Evolutionary conservation across 2,888 invertebrate genomes (phyloP), one percentile per base, ranked within the genome.

Genomic region (Itoplectis maculator): DNA sequence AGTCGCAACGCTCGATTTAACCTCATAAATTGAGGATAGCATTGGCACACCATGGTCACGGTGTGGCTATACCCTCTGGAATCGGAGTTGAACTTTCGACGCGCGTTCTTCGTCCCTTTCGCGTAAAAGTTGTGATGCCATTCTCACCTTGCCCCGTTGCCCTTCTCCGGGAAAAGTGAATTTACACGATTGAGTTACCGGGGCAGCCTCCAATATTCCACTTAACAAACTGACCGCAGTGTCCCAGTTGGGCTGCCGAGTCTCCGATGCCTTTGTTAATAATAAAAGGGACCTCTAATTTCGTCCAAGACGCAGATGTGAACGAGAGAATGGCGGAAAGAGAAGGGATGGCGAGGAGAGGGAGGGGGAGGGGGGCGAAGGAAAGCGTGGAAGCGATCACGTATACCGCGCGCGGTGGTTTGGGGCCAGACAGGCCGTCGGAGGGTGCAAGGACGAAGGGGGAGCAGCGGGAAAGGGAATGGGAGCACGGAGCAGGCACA

Each of bases 391-490:
- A 40, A 61, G 61, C 61, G 61, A 61, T 61, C 73, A 72, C 76
- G 68, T 72, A 68, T 75, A 72, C 45, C 68, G 35, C 61, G 82
- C 61, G 20, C 66, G 72, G 76, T 76, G 86, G 86, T 86, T 85
- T 87, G 86, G 84, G 86, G 86, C 84, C 87, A 88, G 88, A 88
- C 87, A 87, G 87, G 82, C 83, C 72, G 85, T 81, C 84, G 76
- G 76, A 79, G 79, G 82, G 82, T 79, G 82, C 75, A 72, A 79
- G 63, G 70, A 68, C 73, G 73, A 76, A 74, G 69, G 75, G 49
- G 13, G 29, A 13, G 23, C 40, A 80, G 82, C 45, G 72, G 72
- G 35, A 54, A 59, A 79, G 79, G 81, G 81, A 74, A 49, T 49
- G 63, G 15, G 70, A 70, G 72, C 47, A 49, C 61, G 69, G 65